These are phyloP conservation scores for Acrobasis consociella DNA, from an alignment of 2,888 invertebrate species.

Conservation along the genomic window DNA sequence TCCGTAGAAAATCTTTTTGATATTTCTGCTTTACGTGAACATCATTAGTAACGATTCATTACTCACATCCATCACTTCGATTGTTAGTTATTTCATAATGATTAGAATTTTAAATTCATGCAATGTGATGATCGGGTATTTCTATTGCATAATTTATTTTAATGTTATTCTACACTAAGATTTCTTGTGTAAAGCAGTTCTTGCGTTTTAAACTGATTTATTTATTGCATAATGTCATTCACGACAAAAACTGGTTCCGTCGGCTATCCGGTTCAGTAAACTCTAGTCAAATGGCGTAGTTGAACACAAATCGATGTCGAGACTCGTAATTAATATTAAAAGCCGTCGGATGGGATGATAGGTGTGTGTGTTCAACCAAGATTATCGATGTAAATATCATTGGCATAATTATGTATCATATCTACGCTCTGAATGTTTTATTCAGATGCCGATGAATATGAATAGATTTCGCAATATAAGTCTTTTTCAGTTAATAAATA, in stretches of 20 bases:
- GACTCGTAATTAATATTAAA: conserved; percentile 4
- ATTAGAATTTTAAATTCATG: too few relatives aligned
- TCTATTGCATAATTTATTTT: background rate
- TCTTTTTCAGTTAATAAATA: too few relatives aligned
- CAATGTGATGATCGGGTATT: background rate
- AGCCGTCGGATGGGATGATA: background rate
- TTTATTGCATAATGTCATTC: conserved; percentile 15
- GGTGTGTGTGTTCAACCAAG: background rate
- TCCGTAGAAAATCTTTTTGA: too few relatives aligned
- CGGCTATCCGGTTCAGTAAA: conserved; percentile 19
- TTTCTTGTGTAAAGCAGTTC: background rate
- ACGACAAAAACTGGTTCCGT: conserved; percentile 5
- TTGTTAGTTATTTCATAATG: too few relatives aligned
- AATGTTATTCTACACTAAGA: background rate
- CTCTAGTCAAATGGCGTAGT: conserved; percentile 6
- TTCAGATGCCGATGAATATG: background rate
- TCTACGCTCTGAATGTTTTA: background rate
- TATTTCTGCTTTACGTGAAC: too few relatives aligned
- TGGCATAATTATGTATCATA: background rate
- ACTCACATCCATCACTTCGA: too few relatives aligned
- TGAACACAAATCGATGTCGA: background rate
- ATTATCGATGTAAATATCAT: conserved; percentile 11
- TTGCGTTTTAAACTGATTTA: background rate
- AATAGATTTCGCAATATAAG: background rate
- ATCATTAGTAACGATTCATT: too few relatives aligned